A percentile compares a stretch with the other conserved stretches of the same genome.
Conservation (phyloP, 2,797 vertebrate genomes). For the Cryptoprocta ferox region DNA sequence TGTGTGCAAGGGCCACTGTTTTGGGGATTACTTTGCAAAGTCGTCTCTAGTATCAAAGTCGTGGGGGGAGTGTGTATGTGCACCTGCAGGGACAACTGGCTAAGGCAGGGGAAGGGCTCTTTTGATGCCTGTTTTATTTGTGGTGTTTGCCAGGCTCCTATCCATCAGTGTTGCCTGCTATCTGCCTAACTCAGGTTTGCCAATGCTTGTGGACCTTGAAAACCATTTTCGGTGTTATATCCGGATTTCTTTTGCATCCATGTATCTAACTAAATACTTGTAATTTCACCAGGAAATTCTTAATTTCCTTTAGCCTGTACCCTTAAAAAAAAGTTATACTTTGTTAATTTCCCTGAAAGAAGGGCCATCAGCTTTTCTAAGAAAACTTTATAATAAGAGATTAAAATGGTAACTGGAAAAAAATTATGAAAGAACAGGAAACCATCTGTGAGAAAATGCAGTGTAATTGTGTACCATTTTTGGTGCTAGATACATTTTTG, state of each 20-base stretch:
- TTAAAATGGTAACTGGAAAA: slow-evolving; percentile 11
- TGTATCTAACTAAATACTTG: background rate
- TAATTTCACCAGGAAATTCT: background rate
- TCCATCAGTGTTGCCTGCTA: background rate
- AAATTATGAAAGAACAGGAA: background rate
- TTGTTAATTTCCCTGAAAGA: slow-evolving; percentile 39
- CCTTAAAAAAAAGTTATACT: background rate
- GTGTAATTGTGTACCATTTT: background rate
- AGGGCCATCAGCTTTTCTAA: background rate
- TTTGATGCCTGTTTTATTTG: background rate
- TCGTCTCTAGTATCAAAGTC: background rate
- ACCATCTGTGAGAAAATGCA: background rate
- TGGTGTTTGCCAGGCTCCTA: background rate
- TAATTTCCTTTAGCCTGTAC: background rate
- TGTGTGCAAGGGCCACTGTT: too few relatives aligned
- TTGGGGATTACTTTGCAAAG: background rate
- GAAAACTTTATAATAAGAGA: slow-evolving; percentile 31
- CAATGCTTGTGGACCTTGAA: background rate
- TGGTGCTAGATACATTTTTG: background rate
- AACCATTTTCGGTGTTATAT: slow-evolving; percentile 1
- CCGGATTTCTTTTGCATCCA: background rate
- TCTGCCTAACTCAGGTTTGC: background rate
- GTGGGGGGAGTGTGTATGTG: background rate
- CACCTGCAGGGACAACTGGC: background rate
- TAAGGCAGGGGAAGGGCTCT: background rate